Evolutionary conservation across 2,113 vertebrate species (phyloP).

Genomic region (Ivindomyrus marchei): DNA sequence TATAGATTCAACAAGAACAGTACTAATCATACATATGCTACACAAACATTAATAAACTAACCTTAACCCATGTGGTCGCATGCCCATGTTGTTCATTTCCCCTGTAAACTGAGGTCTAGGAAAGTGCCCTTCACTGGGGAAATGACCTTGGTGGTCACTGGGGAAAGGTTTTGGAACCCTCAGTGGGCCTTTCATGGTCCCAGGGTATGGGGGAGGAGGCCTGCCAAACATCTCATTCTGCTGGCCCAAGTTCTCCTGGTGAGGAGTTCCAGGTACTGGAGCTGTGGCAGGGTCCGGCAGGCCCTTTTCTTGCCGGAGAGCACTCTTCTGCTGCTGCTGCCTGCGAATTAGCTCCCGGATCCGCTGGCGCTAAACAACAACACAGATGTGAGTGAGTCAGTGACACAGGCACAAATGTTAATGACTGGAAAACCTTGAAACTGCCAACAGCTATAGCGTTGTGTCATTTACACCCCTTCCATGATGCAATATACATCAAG

Average conservation of each 20-base stretch:
- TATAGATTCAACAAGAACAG: background rate
- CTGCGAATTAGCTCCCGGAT: constrained; percentile 86
- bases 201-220: constrained; percentile 91
- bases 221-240: constrained; percentile 64
- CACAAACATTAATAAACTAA: constrained; percentile 38
- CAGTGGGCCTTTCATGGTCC: constrained; percentile 57
- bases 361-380: constrained; percentile 71
- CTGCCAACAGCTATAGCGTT: background rate
- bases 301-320: constrained; percentile 77
- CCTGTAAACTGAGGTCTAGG: constrained; percentile 60
- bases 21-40: background rate
- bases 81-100: constrained; percentile 59
- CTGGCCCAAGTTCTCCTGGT: constrained; percentile 61
- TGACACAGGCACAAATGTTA: background rate
- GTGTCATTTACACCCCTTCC: background rate
- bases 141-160: constrained; percentile 59
- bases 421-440: background rate
- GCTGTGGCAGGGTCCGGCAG: constrained; percentile 57
- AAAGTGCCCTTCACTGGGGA: constrained; percentile 59
- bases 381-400: background rate
- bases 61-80: constrained; percentile 72
- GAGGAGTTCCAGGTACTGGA: constrained; percentile 43
- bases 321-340: constrained; percentile 87
- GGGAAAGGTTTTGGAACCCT: constrained; percentile 56
- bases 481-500: background rate